Evolutionary conservation across 2,797 vertebrate species (phyloP), one percentile per base, ranked within the genome.

Genomic region (Takifugu rubripes): DNA sequence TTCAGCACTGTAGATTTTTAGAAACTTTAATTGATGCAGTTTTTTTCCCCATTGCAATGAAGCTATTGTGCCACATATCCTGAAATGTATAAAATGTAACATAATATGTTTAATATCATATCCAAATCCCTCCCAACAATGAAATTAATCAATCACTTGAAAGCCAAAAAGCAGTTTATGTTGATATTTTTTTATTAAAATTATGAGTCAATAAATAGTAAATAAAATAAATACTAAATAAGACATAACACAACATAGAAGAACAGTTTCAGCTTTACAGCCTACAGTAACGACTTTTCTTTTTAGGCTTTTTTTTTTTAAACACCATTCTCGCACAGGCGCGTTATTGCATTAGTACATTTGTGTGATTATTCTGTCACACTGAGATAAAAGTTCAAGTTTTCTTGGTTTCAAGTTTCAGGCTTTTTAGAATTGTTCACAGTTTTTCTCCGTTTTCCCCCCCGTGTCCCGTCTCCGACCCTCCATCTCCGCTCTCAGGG

Each of bases 171-270:
- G 1, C 60, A 58, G 0, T 74, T 66, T 17, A 49, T 83, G 76
- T 36, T 10, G 2, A 54, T 3, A 56, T 27, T 70, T 68, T 26
- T 75, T 87, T 72, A 81, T 77, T 84, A 68, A 74, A 68, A 81
- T 27, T 43, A 67, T 47, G n/a, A 51, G 49, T 76, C 33, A 89
- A 90, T 90, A 90, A 89, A 88, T 89, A 90, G 65, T 71, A 88
- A 83, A 85, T 83, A 79, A 48, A 89, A 89, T 88, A 85, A 87
- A 87, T 86, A 85, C 73, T 75, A 87, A 84, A 87, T 83, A 88
- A 51, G 31, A 72, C 70, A 77, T 72, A 25, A 69, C 14, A 71
- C 52, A 54, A 68, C 29, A 58, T 44, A 14, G 50, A 64, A 46
- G 25, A 52, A 67, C 60, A 63, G 59, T 71, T 71, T 75, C 44